Evolutionary conservation across 2,888 invertebrate genomes (phyloP), one percentile per base, ranked within the genome.

Genomic region (Notocelia uddmanniana): DNA sequence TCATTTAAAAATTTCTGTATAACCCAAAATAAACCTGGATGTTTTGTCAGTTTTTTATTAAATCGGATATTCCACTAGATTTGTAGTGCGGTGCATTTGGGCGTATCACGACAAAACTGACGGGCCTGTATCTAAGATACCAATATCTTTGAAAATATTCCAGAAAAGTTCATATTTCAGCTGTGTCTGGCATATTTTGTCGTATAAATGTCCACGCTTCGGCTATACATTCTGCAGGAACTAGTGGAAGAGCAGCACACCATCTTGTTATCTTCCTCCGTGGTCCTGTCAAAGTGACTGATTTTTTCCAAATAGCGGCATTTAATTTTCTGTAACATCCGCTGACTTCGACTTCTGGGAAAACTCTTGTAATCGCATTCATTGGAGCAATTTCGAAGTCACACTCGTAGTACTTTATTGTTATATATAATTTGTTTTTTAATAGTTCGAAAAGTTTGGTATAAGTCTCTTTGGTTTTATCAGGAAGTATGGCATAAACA

Each of bases 221-320:
- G 41, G 41, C 41, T 52, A 18, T 52, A 52, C 21, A 52, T 52
- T 52, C 52, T 19, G 52, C 52, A 52, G 52, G 52, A 52, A 52
- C 19, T 10, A 52, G 19, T 19, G 52, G 19, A 52, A 52, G 21
- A 52, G 19, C 21, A 52, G 52, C 52, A 52, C 52, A 52, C 52
- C 52, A 52, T 52, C 52, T 52, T 52, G 52, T 52, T 9, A 52
- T 52, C 52, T 52, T 52, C 18, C 52, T 52, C 19, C 52, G 21
- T 52, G n/a, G 21, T 52, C 52, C 52, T 52, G 52, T 52, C 21
- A 52, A 52, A 19, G 19, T 52, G 10, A 19, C 21, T 19, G 21
- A 19, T 52, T 21, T 52, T 52, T 52, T 52, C 52, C 52, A 52
- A 52, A 52, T 18, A 18, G 52, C 52, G 52, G 52, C 52, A 52